Base-by-base conservation (phyloP, 2,113 vertebrate genomes). In the Taxidea taxus region DNA sequence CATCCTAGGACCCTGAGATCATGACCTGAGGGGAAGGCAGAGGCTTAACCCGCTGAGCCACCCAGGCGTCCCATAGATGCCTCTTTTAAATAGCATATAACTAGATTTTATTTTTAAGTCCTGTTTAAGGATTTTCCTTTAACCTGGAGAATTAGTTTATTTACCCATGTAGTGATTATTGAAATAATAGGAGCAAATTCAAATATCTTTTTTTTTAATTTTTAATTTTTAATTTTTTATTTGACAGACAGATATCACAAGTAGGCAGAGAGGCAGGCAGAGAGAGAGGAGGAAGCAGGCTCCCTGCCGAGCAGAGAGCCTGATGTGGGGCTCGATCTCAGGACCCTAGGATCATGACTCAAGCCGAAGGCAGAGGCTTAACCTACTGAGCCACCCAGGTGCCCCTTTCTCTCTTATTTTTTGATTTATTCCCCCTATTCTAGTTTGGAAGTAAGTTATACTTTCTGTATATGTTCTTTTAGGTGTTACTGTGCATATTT, bases 81-180 rank as follows among this genome's bases (percentile, higher is more conserved):
- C 51, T 96, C 34, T 85, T 91, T 51, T 87, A 42, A 91, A 51
- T 78, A 70, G 49, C 25, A 56, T 90, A 44, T 66, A 84, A 31
- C 83, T 95, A 51, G 54, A 74, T 81, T 58, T 94, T 90, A 44
- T 62, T 94, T 96, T 94, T 78, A 60, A 62, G 37, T 94, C 29
- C 44, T 86, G 15, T 80, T 93, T 78, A 21, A 58, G 10, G 34
- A 51, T 54, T 62, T 90, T 94, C 56, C 15, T 81, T 96, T 94
- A 82, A 39, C 34, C 34, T 91, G 49, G 66, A 68, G 13, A 91
- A 49, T 87, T 91, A 70, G 74, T 70, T 81, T 80, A 87, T 82
- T 74, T 87, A 94, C 39, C 23, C 87, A n/a, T 82, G 21, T 82
- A 77, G 58, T 92, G 68, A 39, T 94, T 88, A 82, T 68, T 82